phyloP scores from a whole-genome alignment of 1,140 invertebrate genomes.

The Aradophagus sp. region DNA sequence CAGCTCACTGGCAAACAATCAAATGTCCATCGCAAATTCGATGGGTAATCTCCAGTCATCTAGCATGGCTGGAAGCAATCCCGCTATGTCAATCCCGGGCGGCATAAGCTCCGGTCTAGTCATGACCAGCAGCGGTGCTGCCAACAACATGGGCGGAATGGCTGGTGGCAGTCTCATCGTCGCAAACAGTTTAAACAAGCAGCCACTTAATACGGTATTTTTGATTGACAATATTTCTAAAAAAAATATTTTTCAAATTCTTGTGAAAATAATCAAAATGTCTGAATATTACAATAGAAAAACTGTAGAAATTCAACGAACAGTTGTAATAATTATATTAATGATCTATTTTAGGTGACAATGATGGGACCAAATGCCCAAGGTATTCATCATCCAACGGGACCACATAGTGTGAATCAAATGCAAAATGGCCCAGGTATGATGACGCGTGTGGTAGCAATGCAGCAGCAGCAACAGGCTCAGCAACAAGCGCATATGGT shows the following conservation, averaged over 20 bases:
- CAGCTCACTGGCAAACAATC: constrained; percentile 75
- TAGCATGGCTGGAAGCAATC: constrained; percentile 78
- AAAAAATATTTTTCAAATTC: too few species aligned
- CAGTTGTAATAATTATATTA: too few species aligned
- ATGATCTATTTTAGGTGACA: too few species aligned
- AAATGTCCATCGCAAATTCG: constrained; percentile 77
- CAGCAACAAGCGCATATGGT: constrained; percentile 72
- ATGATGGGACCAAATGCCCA: constrained; percentile 72
- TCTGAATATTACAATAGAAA: too few species aligned
- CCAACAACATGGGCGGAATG: constrained; percentile 76
- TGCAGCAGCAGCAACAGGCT: constrained; percentile 74
- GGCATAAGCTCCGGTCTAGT: constrained; percentile 78
- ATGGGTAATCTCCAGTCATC: constrained; percentile 74
- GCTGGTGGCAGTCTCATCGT: constrained; percentile 78
- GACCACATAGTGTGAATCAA: constrained; percentile 68
- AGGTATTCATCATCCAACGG: constrained; percentile 70
- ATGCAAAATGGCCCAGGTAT: constrained; percentile 83
- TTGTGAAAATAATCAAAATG: too few species aligned
- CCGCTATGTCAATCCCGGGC: constrained; percentile 78
- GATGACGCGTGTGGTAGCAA: constrained; percentile 77
- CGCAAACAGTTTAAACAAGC: constrained; percentile 82
- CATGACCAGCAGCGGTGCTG: constrained; percentile 73
- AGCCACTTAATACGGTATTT: constrained; percentile 75
- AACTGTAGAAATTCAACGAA: too few species aligned
- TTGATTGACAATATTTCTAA: too few species aligned